These are phyloP conservation scores for Antheraea mylitta DNA, from an alignment of 1,140 invertebrate species.

Conservation along the genomic window DNA sequence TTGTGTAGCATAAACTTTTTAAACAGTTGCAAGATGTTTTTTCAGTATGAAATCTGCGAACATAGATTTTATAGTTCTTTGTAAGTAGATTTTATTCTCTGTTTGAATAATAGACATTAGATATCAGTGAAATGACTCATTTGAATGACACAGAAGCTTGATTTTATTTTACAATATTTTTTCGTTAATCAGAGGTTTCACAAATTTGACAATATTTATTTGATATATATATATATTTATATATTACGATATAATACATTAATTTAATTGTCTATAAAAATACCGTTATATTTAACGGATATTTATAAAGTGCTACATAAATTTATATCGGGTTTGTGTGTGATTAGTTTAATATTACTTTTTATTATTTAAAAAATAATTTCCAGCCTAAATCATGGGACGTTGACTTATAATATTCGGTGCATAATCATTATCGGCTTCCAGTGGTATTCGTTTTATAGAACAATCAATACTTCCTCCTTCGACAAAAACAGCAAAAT, in stretches of 20 bases:
- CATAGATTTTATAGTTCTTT: not conserved
- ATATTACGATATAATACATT: no score
- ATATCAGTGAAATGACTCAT: not conserved
- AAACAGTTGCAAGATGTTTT: not conserved
- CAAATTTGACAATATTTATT: no score
- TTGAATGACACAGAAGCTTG: no score
- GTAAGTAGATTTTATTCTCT: not conserved
- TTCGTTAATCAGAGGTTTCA: no score
- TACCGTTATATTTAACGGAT: no score
- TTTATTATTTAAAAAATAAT: not conserved
- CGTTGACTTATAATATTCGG: slow-evolving; percentile 30
- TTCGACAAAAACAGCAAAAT: slow-evolving; percentile 72
- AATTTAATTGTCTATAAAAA: no score
- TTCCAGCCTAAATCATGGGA: slow-evolving; percentile 24
- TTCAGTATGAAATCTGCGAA: not conserved
- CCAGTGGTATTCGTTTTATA: slow-evolving; percentile 69
- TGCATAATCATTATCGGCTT: slow-evolving; percentile 50
- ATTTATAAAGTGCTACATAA: no score
- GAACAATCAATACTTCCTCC: slow-evolving; percentile 57
- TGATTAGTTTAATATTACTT: not conserved
- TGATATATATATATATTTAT: no score
- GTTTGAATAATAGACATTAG: not conserved
- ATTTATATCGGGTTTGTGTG: no score
- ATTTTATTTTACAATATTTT: no score
- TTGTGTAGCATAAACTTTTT: not conserved